Conservation (phyloP, 1,140 invertebrate genomes). For the Ceratitis capitata region DNA sequence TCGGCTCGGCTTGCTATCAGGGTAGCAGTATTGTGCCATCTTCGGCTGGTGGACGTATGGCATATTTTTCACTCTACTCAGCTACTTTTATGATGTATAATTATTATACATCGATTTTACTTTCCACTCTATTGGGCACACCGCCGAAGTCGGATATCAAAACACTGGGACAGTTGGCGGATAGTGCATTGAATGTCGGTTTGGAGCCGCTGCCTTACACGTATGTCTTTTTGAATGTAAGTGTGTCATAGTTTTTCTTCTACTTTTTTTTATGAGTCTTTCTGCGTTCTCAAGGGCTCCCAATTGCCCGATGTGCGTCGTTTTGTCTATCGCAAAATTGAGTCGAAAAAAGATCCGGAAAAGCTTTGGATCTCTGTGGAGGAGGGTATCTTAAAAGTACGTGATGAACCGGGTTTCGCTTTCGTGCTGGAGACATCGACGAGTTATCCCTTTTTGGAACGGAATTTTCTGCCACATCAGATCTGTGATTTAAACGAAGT, state of each 20-base stretch:
- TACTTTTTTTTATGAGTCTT: background rate
- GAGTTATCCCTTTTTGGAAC: conserved; percentile 54
- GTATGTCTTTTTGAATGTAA: conserved; percentile 57
- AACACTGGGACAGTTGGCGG: conserved; percentile 56
- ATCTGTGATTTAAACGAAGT: conserved; percentile 62
- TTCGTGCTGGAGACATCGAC: conserved; percentile 53
- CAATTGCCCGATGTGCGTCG: conserved; percentile 49
- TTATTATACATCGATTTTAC: conserved; percentile 61
- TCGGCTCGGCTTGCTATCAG: conserved; percentile 59
- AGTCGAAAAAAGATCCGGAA: conserved; percentile 48
- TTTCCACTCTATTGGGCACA: conserved; percentile 57
- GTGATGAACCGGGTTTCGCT: conserved; percentile 58
- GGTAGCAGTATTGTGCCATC: conserved; percentile 53
- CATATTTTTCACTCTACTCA: conserved; percentile 53
- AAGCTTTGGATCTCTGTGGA: conserved; percentile 54
- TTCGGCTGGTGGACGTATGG: conserved; percentile 53
- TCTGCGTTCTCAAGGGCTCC: conserved; percentile 47
- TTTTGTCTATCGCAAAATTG: conserved; percentile 54
- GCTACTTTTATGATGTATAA: conserved; percentile 63
- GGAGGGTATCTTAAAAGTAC: conserved; percentile 52
- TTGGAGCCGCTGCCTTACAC: conserved; percentile 57
- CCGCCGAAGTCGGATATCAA: conserved; percentile 59
- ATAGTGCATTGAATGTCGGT: conserved; percentile 54
- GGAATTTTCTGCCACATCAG: conserved; percentile 52
- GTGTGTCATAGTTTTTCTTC: background rate